Evolutionary conservation across 1,140 invertebrate genomes (phyloP).

Genomic region (Lasaia peninsularis): DNA sequence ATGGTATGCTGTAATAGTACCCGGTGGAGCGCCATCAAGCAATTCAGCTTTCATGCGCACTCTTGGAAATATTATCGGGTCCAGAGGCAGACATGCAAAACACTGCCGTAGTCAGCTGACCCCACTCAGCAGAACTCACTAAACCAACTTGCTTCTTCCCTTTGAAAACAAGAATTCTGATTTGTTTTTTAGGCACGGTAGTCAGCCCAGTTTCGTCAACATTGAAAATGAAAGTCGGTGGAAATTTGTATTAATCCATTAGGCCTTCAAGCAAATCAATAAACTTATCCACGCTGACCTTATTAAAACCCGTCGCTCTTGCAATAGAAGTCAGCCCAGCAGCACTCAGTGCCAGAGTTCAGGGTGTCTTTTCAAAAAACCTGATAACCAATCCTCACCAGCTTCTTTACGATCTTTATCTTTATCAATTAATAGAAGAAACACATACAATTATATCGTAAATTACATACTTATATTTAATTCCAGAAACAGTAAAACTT

Average conservation of each 20-base stretch:
- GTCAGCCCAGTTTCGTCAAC: neutral
- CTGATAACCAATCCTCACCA: neutral
- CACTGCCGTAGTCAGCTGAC: neutral
- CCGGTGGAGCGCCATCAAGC: neutral
- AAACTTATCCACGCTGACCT: neutral
- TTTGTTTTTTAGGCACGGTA: neutral
- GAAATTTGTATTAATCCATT: no score
- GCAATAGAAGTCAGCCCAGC: neutral
- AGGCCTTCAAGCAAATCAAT: neutral
- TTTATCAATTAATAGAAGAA: no score
- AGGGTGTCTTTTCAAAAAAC: neutral
- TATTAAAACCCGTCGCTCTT: constrained; percentile 2
- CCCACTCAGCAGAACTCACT: neutral
- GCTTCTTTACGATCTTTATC: neutral
- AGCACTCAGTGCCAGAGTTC: neutral
- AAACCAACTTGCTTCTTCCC: neutral
- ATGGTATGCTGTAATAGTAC: neutral
- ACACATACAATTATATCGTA: no score
- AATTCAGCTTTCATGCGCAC: constrained; percentile 3
- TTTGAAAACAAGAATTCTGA: neutral
- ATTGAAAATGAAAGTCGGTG: no score
- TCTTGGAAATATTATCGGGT: neutral
- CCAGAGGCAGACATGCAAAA: neutral
- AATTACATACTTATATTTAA: no score
- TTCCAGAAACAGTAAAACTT: no score